These are phyloP conservation scores for Falco columbarius DNA, from an alignment of 2,797 vertebrate species.

Conservation along the genomic window DNA sequence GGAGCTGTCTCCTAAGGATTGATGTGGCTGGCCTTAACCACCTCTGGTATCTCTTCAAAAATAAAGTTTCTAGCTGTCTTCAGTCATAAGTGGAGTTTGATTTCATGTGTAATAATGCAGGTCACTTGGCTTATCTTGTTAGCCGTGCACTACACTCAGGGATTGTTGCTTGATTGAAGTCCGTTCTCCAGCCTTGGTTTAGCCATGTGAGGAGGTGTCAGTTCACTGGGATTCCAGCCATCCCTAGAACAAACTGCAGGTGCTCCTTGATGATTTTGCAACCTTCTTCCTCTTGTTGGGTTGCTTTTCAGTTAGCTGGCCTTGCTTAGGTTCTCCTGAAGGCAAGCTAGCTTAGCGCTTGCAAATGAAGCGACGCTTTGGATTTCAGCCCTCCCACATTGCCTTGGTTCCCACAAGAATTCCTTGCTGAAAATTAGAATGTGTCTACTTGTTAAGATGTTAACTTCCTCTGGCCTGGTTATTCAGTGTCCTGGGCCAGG, in stretches of 20 bases:
- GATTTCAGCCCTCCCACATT: background rate
- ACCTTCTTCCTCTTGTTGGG: accelerated
- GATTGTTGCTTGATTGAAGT: background rate
- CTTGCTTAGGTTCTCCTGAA: background rate
- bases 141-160: accelerated
- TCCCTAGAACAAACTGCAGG: background rate
- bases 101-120: background rate
- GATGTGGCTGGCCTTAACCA: background rate
- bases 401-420: background rate
- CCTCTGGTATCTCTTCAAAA: background rate
- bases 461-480: background rate
- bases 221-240: background rate
- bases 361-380: background rate
- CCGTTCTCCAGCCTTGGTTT: background rate
- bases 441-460: background rate
- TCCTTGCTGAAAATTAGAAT: background rate
- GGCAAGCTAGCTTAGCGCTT: background rate
- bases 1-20: background rate
- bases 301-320: background rate
- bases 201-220: background rate
- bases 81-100: background rate
- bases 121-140: background rate
- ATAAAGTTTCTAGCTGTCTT: background rate
- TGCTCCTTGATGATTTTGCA: background rate
- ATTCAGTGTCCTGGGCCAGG: background rate